These are phyloP conservation scores for Morpho deidamia DNA, from an alignment of 2,888 invertebrate genomes.

Conservation along the genomic window DNA sequence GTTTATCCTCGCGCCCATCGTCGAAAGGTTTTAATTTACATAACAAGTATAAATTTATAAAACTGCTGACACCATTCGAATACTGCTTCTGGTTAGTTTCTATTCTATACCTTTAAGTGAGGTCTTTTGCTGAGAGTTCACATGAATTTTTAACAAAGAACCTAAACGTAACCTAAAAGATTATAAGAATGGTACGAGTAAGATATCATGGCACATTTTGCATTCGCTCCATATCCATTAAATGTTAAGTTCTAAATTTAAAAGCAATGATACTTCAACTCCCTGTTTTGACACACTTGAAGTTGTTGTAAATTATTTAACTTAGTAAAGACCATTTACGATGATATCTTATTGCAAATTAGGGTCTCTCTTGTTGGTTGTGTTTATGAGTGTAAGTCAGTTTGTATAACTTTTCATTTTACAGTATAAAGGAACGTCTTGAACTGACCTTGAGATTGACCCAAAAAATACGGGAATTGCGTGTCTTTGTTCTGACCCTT, in stretches of 20 bases:
- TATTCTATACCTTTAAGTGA: too few species aligned
- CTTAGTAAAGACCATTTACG: not conserved
- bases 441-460: constrained; percentile 53
- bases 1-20: too few species aligned
- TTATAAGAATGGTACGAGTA: too few species aligned
- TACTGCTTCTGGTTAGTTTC: too few species aligned
- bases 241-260: not conserved
- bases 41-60: too few species aligned
- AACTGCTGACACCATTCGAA: too few species aligned
- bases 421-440: constrained; percentile 21
- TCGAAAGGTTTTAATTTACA: too few species aligned
- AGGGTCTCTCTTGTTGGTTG: constrained; percentile 9
- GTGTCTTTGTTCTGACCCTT: constrained; percentile 54
- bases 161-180: too few species aligned
- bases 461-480: constrained; percentile 40
- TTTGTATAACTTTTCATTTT: constrained; percentile 17
- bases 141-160: too few species aligned
- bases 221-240: not conserved
- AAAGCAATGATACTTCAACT: not conserved
- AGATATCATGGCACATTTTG: not conserved
- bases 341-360: constrained; percentile 6
- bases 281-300: constrained; percentile 8
- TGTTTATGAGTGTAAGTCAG: constrained; percentile 16
- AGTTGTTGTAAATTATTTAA: not conserved
- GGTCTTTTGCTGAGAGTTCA: too few species aligned